phyloP scores from a whole-genome alignment of 2,113 vertebrate genomes.

The Platichthys flesus region DNA sequence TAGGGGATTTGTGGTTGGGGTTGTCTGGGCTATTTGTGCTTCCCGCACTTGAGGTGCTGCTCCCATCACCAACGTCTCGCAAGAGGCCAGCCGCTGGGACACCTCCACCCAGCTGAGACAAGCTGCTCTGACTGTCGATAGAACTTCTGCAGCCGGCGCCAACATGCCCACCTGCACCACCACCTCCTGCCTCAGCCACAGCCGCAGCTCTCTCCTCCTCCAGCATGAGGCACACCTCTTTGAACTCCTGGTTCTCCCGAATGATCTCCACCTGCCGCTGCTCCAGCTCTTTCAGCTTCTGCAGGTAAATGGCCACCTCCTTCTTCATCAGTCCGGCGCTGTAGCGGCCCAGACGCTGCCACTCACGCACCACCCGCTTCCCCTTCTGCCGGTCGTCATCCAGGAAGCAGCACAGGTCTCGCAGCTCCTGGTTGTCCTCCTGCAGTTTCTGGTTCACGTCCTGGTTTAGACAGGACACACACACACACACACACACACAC shows the following conservation, averaged over 20 bases:
- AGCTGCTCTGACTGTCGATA: slow-evolving; percentile 92
- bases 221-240: slow-evolving; percentile 93
- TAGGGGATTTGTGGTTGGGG: slow-evolving; percentile 86
- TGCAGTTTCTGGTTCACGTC: slow-evolving; percentile 98
- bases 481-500: slow-evolving; percentile 37
- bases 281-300: slow-evolving; percentile 95
- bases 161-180: slow-evolving; percentile 14
- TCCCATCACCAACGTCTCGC: slow-evolving; percentile 93
- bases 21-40: slow-evolving; percentile 94
- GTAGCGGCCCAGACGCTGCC: slow-evolving; percentile 95
- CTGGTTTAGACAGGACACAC: slow-evolving; percentile 72
- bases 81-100: slow-evolving; percentile 77
- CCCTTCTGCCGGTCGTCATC: slow-evolving; percentile 98
- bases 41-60: slow-evolving; percentile 93
- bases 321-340: slow-evolving; percentile 93
- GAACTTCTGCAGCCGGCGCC: slow-evolving; percentile 87
- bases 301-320: slow-evolving; percentile 93
- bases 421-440: slow-evolving; percentile 96
- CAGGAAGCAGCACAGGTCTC: slow-evolving; percentile 97
- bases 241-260: slow-evolving; percentile 94
- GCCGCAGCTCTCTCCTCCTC: slow-evolving; percentile 87
- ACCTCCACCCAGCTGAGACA: slow-evolving; percentile 81
- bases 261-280: slow-evolving; percentile 92
- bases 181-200: slow-evolving; percentile 43
- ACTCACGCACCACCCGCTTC: slow-evolving; percentile 93